Evolutionary conservation across 2,113 vertebrate species (phyloP).

Genomic region (Jaculus jaculus): DNA sequence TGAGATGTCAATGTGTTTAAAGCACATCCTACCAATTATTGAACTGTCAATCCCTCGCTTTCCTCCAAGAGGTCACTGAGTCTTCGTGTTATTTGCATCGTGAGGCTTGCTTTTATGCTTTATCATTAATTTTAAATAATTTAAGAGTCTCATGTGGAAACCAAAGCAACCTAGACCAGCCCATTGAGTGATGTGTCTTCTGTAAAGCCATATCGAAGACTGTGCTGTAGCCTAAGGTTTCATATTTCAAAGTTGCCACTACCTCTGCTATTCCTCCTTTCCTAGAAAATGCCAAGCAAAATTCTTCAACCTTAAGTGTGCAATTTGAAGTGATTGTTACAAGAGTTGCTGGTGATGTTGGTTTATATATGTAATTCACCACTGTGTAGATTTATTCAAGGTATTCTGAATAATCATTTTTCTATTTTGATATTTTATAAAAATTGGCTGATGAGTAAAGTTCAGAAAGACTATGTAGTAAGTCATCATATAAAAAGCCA

Average conservation of each 20-base stretch:
- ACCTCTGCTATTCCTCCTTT: conserved; percentile 77
- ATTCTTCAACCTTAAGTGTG: conserved; percentile 32
- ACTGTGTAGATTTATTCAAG: neutral
- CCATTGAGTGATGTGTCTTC: conserved; percentile 51
- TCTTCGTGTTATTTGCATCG: conserved; percentile 50
- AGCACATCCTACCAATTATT: conserved; percentile 56
- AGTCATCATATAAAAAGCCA: neutral
- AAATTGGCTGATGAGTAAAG: conserved; percentile 4
- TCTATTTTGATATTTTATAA: conserved; percentile 33
- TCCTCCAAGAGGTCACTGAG: conserved; percentile 58
- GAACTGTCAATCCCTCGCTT: conserved; percentile 49
- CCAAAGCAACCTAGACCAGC: conserved; percentile 73
- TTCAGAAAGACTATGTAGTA: conserved; percentile 15
- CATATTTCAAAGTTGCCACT: conserved; percentile 74
- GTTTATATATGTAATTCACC: neutral
- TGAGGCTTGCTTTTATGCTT: conserved; percentile 54
- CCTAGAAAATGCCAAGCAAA: conserved; percentile 69
- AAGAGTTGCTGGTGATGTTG: neutral
- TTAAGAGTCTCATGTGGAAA: conserved; percentile 69
- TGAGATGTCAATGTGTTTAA: conserved; percentile 67
- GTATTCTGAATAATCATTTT: conserved; percentile 22
- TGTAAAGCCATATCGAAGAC: conserved; percentile 82
- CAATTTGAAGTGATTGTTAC: conserved; percentile 43
- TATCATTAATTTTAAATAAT: conserved; percentile 49
- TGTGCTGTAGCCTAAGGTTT: conserved; percentile 40